phyloP scores from a whole-genome alignment of 2,888 invertebrate species.

The Trichogramma dendrolimi region DNA sequence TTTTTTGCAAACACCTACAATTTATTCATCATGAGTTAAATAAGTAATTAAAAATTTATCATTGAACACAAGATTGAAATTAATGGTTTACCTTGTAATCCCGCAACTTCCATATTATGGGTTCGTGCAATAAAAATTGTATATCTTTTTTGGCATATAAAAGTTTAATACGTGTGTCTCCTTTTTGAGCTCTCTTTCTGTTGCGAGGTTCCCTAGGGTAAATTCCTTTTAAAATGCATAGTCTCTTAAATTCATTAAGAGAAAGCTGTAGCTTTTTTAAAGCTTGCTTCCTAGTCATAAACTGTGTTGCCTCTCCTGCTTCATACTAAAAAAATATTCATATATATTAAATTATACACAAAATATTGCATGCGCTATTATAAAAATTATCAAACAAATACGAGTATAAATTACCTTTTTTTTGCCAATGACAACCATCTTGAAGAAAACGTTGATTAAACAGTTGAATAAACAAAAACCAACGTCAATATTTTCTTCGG shows the following conservation, averaged over 20 bases:
- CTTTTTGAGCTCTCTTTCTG: constrained; percentile 89
- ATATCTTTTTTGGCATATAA: constrained; percentile 95
- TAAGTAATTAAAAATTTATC: not conserved
- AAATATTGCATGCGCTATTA: not conserved
- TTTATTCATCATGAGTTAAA: not conserved
- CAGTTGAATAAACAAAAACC: no score
- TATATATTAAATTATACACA: constrained; percentile 2
- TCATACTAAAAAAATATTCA: constrained; percentile 61
- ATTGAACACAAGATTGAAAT: not conserved
- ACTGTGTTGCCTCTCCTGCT: constrained; percentile 87
- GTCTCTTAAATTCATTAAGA: constrained; percentile 85
- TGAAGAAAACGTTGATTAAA: constrained; percentile 9
- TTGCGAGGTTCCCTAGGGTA: constrained; percentile 96
- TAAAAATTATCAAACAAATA: no score
- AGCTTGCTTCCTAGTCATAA: constrained; percentile 85
- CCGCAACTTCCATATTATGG: constrained; percentile 90
- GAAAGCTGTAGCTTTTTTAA: constrained; percentile 87
- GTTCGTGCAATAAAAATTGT: constrained; percentile 90
- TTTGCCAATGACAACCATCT: constrained; percentile 48
- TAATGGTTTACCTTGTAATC: constrained; percentile 74
- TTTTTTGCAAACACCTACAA: constrained; percentile 72
- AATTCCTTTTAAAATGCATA: constrained; percentile 96
- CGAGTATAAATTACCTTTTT: constrained; percentile 40
- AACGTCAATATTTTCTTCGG: no score
- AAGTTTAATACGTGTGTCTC: constrained; percentile 84